These are phyloP conservation scores for Anolis carolinensis DNA, from an alignment of 2,113 vertebrate genomes.

Conservation along the genomic window DNA sequence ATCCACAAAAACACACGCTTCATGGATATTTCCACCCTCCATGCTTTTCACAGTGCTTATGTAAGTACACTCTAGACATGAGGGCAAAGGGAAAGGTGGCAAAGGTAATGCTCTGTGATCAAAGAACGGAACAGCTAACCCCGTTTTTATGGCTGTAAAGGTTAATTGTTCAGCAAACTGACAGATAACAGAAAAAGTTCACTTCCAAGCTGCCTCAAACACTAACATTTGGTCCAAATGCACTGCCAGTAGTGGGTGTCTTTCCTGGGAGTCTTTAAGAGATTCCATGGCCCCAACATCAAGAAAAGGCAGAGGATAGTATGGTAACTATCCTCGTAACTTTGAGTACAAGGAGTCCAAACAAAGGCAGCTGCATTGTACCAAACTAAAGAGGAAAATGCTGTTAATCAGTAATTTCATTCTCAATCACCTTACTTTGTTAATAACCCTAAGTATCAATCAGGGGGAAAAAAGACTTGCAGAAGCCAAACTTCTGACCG, in stretches of 20 bases:
- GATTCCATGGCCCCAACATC: too few relatives aligned
- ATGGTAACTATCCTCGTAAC: neutral
- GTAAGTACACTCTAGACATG: fast-evolving
- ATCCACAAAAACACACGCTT: neutral
- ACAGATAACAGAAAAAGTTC: neutral
- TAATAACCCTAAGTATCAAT: neutral
- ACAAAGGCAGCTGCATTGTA: neutral
- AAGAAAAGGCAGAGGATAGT: neutral
- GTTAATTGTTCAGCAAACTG: neutral
- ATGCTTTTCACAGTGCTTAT: fast-evolving
- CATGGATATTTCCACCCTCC: neutral
- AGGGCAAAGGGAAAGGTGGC: neutral
- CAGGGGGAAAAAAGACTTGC: neutral
- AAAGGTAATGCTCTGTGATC: fast-evolving
- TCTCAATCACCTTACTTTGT: neutral
- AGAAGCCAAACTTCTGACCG: too few relatives aligned
- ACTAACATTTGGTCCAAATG: too few relatives aligned
- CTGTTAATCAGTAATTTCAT: neutral
- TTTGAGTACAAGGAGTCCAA: neutral
- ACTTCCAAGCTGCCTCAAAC: neutral
- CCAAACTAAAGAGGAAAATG: neutral
- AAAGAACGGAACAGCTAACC: neutral
- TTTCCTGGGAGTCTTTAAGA: too few relatives aligned
- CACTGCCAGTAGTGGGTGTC: too few relatives aligned
- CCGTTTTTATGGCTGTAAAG: neutral